phyloP scores from a whole-genome alignment of 2,113 vertebrate species.

The Microtus pennsylvanicus region DNA sequence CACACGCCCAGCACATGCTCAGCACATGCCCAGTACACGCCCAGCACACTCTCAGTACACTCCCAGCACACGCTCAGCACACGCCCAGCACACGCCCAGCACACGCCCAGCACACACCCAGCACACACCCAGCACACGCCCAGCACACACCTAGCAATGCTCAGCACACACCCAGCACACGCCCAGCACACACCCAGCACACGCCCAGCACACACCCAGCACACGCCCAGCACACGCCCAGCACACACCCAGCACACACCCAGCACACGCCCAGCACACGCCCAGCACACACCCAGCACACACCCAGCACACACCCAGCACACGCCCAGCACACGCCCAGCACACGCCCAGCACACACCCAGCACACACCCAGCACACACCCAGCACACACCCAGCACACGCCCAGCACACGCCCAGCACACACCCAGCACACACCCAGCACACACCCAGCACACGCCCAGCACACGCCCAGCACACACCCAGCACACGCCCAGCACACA shows the following conservation, averaged over 20 bases:
- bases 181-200: too few relatives aligned
- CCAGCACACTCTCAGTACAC: too few relatives aligned
- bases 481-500: neutral
- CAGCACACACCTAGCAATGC: neutral
- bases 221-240: neutral
- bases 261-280: too few relatives aligned
- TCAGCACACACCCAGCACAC: too few relatives aligned
- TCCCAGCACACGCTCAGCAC: too few relatives aligned
- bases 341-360: rapidly evolving
- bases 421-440: neutral
- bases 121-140: neutral
- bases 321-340: neutral
- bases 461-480: neutral
- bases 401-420: neutral
- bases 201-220: neutral
- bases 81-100: neutral
- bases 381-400: neutral
- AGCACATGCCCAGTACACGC: neutral
- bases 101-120: neutral
- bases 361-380: neutral
- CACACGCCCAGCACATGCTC: neutral
- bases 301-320: neutral
- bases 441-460: neutral
- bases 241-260: neutral
- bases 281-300: too few relatives aligned